phyloP scores from a whole-genome alignment of 1,140 invertebrate genomes.

The Thaumatotibia leucotreta region DNA sequence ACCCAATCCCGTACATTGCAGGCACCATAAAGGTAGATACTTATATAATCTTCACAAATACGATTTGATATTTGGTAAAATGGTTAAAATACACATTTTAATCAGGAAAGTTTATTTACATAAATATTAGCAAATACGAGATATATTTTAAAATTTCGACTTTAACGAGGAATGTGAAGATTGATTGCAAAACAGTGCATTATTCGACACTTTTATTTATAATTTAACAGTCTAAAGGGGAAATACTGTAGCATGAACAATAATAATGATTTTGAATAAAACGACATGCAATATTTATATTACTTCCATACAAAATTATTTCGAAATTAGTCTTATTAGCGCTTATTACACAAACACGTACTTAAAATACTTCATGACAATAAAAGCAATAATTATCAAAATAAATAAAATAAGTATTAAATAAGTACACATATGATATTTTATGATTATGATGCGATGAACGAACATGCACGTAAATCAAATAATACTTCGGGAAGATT shows the following conservation, averaged over 20 bases:
- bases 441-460: constrained; percentile 1
- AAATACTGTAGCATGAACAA: neutral
- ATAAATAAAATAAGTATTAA: neutral
- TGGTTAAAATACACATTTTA: neutral
- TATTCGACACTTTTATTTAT: neutral
- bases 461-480: neutral
- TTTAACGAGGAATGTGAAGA: neutral
- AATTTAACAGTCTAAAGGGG: neutral
- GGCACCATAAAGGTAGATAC: too few species aligned
- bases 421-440: neutral
- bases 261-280: neutral
- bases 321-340: neutral
- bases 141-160: neutral
- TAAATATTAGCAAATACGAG: neutral
- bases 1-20: too few species aligned
- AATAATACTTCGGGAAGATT: neutral
- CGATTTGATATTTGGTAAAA: neutral
- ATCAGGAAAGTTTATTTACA: neutral
- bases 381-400: neutral
- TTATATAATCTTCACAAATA: too few species aligned
- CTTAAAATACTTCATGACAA: neutral
- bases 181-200: neutral
- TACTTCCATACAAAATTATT: neutral
- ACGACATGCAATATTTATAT: neutral
- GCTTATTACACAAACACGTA: neutral